These are phyloP conservation scores for Criorhina ranunculi DNA, from an alignment of 2,888 invertebrate species.

Conservation along the genomic window DNA sequence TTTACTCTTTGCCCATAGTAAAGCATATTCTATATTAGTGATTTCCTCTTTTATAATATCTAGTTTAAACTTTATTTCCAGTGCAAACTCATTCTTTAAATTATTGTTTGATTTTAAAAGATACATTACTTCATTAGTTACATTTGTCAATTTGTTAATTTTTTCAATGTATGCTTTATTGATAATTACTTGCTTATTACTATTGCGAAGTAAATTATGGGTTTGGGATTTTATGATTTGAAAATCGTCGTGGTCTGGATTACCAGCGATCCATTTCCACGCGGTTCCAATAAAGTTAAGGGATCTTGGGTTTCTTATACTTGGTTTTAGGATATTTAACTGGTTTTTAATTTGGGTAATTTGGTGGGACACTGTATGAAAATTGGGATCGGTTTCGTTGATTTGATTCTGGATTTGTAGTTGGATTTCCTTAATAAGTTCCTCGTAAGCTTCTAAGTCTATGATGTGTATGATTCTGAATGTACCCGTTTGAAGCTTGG, in stretches of 20 bases:
- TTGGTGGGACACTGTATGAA: not conserved
- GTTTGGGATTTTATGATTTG: too few species aligned
- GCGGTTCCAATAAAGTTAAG: not conserved
- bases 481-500: conserved; percentile 11
- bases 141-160: too few species aligned
- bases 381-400: conserved; percentile 12
- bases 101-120: too few species aligned
- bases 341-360: not conserved
- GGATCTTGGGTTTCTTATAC: not conserved
- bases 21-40: too few species aligned
- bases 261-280: too few species aligned
- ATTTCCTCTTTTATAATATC: conserved; percentile 12
- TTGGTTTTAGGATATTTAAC: conserved; percentile 5
- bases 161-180: too few species aligned
- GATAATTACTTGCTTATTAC: too few species aligned
- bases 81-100: too few species aligned
- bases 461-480: conserved; percentile 22
- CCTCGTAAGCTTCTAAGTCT: conserved; percentile 1
- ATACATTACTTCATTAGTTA: too few species aligned
- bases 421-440: not conserved
- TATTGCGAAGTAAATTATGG: too few species aligned
- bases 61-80: too few species aligned
- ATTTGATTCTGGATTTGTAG: conserved; percentile 1
- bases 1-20: not conserved
- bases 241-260: too few species aligned